Evolutionary conservation across 2,797 vertebrate species (phyloP).

Genomic region (Botia almorhae): DNA sequence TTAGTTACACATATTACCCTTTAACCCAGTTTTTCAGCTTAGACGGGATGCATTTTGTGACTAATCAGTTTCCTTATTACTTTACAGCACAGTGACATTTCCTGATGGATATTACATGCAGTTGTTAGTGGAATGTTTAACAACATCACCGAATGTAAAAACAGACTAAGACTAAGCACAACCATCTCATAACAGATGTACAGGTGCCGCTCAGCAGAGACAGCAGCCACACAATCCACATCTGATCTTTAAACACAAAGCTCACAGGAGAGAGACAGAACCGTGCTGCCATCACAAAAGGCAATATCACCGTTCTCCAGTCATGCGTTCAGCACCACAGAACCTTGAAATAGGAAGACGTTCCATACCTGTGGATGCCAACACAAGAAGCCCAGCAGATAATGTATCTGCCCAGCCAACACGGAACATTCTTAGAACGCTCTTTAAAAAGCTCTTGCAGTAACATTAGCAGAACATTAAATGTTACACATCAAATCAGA

Average conservation of each 20-base stretch:
- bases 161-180: too few relatives aligned
- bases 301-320: conserved; percentile 72
- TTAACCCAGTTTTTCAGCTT: not conserved
- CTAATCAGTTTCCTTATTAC: not conserved
- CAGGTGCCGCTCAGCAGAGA: conserved; percentile 66
- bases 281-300: conserved; percentile 57
- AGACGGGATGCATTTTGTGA: not conserved
- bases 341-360: conserved; percentile 70
- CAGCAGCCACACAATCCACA: conserved; percentile 66
- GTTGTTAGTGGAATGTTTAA: not conserved
- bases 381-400: conserved; percentile 18
- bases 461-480: too few relatives aligned
- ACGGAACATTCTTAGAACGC: too few relatives aligned
- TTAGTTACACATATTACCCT: conserved; percentile 20
- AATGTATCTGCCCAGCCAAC: conserved; percentile 7
- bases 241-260: conserved; percentile 73
- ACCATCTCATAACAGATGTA: conserved; percentile 55
- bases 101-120: not conserved
- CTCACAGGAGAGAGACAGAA: conserved; percentile 54
- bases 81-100: not conserved
- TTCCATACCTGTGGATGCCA: conserved; percentile 10
- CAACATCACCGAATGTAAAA: too few relatives aligned
- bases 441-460: too few relatives aligned
- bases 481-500: too few relatives aligned
- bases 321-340: conserved; percentile 67